Conservation (phyloP, 2,113 vertebrate species). For the Miniopterus natalensis region DNA sequence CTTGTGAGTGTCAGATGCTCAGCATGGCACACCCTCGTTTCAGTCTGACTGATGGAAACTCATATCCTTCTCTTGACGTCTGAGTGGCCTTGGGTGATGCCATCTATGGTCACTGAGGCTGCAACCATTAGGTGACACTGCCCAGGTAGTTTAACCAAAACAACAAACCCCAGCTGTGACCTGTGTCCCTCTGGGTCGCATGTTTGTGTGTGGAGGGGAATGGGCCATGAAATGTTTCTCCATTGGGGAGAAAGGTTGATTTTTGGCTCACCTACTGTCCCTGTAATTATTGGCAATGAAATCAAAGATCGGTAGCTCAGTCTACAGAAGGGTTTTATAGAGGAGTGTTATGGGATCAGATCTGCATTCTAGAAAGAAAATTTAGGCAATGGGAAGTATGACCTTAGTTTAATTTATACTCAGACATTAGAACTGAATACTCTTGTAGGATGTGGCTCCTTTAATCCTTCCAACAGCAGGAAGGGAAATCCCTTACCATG, state of each 20-base stretch:
- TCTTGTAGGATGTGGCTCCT: background rate
- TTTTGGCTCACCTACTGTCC: background rate
- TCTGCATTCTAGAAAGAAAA: constrained; percentile 27
- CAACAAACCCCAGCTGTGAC: background rate
- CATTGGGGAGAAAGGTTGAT: background rate
- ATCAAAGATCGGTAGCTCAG: background rate
- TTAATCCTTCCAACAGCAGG: background rate
- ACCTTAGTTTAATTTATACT: background rate
- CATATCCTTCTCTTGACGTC: background rate
- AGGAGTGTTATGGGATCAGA: background rate
- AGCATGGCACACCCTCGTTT: background rate
- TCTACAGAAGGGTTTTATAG: background rate
- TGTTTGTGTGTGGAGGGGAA: background rate
- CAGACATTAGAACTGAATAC: background rate
- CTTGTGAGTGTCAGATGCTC: background rate
- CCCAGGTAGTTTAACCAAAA: background rate
- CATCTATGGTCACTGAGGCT: background rate
- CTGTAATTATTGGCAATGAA: background rate
- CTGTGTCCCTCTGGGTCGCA: background rate
- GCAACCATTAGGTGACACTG: background rate
- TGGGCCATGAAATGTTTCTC: background rate
- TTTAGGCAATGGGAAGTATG: background rate
- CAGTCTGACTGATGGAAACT: background rate
- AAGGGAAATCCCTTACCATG: background rate
- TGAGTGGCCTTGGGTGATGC: background rate